Conservation (phyloP, 2,113 vertebrate genomes). For the Thomomys bottae region DNA sequence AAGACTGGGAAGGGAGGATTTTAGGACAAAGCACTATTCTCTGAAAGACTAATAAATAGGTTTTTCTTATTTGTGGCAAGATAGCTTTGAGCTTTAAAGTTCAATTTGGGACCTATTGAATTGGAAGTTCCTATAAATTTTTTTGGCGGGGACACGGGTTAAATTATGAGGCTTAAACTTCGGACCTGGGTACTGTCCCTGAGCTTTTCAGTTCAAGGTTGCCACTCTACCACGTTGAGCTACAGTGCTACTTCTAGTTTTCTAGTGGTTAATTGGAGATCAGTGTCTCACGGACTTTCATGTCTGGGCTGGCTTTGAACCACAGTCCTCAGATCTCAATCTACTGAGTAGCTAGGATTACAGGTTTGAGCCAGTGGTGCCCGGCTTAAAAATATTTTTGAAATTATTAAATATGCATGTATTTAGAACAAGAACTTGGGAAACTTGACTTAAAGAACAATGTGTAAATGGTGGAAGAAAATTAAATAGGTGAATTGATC, state of each 20-base stretch:
- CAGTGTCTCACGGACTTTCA: too few relatives aligned
- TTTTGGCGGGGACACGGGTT: too few relatives aligned
- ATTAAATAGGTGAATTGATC: not conserved
- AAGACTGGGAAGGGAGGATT: not conserved
- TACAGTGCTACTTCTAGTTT: too few relatives aligned
- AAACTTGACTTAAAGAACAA: not conserved
- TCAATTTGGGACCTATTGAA: not conserved
- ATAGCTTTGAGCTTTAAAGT: not conserved
- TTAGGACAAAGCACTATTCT: not conserved
- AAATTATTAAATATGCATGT: not conserved
- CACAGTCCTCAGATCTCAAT: too few relatives aligned
- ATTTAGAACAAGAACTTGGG: not conserved
- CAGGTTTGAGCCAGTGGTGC: too few relatives aligned
- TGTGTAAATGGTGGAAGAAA: conserved; percentile 21
- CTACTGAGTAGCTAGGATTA: too few relatives aligned
- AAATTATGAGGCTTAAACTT: too few relatives aligned
- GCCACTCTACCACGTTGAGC: too few relatives aligned
- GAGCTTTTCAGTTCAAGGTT: too few relatives aligned
- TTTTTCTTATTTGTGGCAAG: not conserved
- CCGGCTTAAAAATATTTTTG: conserved; percentile 32
- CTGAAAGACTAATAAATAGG: not conserved
- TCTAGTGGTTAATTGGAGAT: too few relatives aligned
- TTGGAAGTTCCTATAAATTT: not conserved
- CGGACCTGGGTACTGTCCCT: too few relatives aligned
- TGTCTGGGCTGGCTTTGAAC: too few relatives aligned